These are phyloP conservation scores for Eulemur rubriventer DNA, from an alignment of 2,797 vertebrate genomes.

Conservation along the genomic window DNA sequence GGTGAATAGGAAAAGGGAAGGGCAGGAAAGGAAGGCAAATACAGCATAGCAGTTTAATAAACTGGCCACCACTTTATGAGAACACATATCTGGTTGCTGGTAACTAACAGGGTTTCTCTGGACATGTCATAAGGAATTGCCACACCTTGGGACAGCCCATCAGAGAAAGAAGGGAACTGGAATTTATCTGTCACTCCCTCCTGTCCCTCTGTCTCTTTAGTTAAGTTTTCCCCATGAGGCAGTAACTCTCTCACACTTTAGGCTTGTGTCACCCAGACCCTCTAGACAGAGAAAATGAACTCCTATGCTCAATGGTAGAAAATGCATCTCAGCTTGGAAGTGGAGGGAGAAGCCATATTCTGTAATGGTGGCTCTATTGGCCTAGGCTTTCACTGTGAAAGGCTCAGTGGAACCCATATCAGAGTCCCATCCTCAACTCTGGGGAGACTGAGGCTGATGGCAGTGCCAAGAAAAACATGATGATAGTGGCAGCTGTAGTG, in stretches of 20 bases:
- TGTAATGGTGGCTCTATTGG: fast-evolving
- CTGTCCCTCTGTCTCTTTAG: not conserved
- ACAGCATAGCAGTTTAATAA: not conserved
- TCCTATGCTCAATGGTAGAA: too few relatives aligned
- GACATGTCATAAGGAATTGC: not conserved
- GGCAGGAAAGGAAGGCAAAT: not conserved
- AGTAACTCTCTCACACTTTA: not conserved
- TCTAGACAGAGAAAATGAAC: not conserved
- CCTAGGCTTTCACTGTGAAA: not conserved
- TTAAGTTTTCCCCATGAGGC: not conserved
- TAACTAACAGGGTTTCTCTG: not conserved
- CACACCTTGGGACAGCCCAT: not conserved
- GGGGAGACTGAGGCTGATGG: not conserved
- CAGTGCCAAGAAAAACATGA: not conserved
- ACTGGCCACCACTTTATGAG: not conserved
- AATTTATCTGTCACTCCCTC: not conserved
- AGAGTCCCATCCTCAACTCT: not conserved
- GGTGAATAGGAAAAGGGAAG: not conserved
- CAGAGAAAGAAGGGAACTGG: not conserved
- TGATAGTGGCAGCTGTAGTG: not conserved
- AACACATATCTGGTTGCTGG: not conserved
- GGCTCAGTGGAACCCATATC: not conserved
- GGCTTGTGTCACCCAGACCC: not conserved
- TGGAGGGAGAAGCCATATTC: not conserved
- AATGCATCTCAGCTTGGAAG: not conserved